Base-by-base conservation (phyloP, 1,140 invertebrate species). In the Muscidifurax raptorellus region DNA sequence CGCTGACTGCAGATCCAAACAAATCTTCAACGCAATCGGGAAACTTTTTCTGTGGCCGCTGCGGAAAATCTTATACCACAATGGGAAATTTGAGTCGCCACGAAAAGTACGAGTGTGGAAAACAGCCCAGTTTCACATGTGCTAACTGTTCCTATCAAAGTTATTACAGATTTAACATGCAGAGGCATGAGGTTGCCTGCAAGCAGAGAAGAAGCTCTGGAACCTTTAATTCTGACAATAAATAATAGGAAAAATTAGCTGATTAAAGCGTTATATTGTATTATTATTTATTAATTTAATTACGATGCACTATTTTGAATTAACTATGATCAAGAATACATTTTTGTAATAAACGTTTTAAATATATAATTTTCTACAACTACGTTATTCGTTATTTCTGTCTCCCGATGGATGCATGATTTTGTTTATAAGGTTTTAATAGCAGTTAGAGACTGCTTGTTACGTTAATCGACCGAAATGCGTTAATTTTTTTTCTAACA, bases 21-120 rank as follows among this genome's bases (percentile, higher is more conserved):
- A 52, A 52, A 22, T 2, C 47, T 52, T 6, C 22, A 1, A 0
- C 52, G 22, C 52, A 59, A 59, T n/a, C 52, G 52, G 52, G 52
- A 59, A 59, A 59, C 22, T 59, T 59, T n/a, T 22, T 5, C 52
- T 59, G 52, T n/a, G 52, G 22, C 52, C 52, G 52, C 77, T 94
- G 94, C 85, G 90, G 89, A 15, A 90, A 91, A 76, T 90, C 90
- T 4, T 94, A 94, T 86, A 93, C 92, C 64, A 90, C 91, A 13
- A 89, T 89, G 30, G 69, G 78, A 0, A 86, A 74, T 22, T 25
- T 86, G 71, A 90, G 87, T 22, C 90, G 90, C 32, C 94, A 94
- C 87, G 87, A 92, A 78, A 92, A 92, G 36, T 94, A 90, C 80
- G 93, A 94, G 86, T 94, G 94, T 85, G 93, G 93, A 36, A 88